Base-by-base conservation (phyloP, 2,113 vertebrate species). In the Rhabdornis inornatus region DNA sequence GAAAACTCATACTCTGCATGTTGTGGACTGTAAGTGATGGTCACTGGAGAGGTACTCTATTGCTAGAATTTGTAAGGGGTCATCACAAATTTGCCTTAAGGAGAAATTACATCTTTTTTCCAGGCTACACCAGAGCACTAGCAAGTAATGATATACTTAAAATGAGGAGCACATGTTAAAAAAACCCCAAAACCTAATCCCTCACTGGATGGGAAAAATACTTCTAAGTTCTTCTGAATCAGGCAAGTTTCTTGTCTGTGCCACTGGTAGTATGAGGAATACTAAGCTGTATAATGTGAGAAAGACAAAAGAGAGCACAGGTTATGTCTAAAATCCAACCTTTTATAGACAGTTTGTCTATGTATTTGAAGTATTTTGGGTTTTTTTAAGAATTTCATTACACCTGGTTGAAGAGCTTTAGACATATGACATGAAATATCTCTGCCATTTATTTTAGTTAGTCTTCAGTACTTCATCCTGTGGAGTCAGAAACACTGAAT, bases 1-100 rank as follows among this genome's bases (percentile, higher is more conserved):
- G 21, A 87, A 16, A 16, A 33, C 12, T 53, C 55, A 23, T 23
- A 18, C 28, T 9, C 5, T 64, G 3, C 10, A 31, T 6, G 2
- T 44, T 64, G 28, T 75, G 74, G 80, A 50, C 30, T 39, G 9
- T 12, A 53, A 31, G 13, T 15, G 15, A 13, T 35, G 12, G 27
- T 42, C 18, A 31, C 33, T 47, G 50, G 12, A 66, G 35, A 68
- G 12, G 27, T n/a, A 50, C 9, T 68, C 11, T 16, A 8, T 7
- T 85, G 18, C 5, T 27, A 45, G 47, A 78, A 31, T 87, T 75
- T 85, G 8, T 0, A 0, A 50, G 7, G 2, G 33, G 19, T 28
- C 23, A 6, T 42, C 4, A 37, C 11, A 28, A 64, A 63, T 25
- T 28, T 1, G 10, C 15, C 15, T 76, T 37, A 39, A 63, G 42